phyloP scores from a whole-genome alignment of 2,113 vertebrate species.

The Toxotes chatareus region DNA sequence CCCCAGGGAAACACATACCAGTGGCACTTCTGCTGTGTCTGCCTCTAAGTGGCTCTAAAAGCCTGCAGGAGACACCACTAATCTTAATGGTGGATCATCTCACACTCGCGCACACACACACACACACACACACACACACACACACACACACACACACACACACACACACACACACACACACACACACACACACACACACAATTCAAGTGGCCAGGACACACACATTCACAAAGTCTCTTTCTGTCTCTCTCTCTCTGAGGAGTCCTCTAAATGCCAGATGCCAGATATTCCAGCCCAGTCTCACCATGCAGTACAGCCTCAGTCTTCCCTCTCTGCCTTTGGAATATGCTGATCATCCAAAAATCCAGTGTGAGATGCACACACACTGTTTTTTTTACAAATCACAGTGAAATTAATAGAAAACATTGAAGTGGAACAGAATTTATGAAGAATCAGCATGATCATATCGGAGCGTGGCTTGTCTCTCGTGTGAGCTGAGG shows the following conservation, averaged over 20 bases:
- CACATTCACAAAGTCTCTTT: conserved; percentile 20
- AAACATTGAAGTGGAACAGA: background rate
- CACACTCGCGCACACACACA: too few relatives aligned
- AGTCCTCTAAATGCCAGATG: conserved; percentile 48
- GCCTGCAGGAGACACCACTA: conserved; percentile 50
- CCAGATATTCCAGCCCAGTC: conserved; percentile 39
- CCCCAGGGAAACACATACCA: conserved; percentile 56
- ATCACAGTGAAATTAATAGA: conserved; percentile 10
- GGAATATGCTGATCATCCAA: conserved; percentile 10
- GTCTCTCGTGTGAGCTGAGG: conserved; percentile 15
- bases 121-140: too few relatives aligned
- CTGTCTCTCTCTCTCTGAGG: conserved; percentile 17
- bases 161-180: too few relatives aligned
- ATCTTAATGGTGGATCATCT: conserved; percentile 51
- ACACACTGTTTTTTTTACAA: background rate
- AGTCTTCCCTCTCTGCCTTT: background rate
- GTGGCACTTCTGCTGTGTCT: conserved; percentile 41
- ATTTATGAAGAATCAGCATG: conserved; percentile 11
- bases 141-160: conserved; percentile 7
- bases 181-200: background rate
- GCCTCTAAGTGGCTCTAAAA: conserved; percentile 70
- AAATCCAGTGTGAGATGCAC: background rate
- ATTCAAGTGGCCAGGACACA: conserved; percentile 21
- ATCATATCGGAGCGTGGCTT: conserved; percentile 8
- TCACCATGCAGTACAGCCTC: conserved; percentile 3